Conservation (phyloP, 1,140 invertebrate genomes). For the Drosophila azteca region DNA sequence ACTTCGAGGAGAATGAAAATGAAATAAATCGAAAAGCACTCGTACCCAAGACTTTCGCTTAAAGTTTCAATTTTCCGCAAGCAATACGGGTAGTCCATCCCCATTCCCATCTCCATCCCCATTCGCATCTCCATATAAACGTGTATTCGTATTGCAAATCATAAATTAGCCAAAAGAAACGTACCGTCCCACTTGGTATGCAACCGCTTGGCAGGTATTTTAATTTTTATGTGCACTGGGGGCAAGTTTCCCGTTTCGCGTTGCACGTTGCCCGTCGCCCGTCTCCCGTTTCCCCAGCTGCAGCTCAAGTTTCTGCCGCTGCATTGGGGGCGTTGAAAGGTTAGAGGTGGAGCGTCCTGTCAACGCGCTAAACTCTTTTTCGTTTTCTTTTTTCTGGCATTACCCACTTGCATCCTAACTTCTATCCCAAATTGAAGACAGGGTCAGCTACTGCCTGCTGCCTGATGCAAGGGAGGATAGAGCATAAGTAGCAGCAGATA, state of each 20-base stretch:
- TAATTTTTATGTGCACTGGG: conserved; percentile 73
- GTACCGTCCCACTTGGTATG: conserved; percentile 49
- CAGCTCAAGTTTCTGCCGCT: conserved; percentile 55
- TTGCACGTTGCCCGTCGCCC: conserved; percentile 29
- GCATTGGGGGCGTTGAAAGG: conserved; percentile 63
- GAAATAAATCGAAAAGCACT: conserved; percentile 6
- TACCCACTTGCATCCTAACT: conserved; percentile 28
- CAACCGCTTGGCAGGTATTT: conserved; percentile 71
- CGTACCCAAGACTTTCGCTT: conserved; percentile 17
- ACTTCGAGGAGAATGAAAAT: conserved; percentile 21
- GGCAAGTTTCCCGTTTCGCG: conserved; percentile 52
- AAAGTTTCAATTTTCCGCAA: conserved; percentile 46
- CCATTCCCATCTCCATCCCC: no score
- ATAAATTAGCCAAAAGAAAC: conserved; percentile 72
- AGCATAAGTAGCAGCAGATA: conserved; percentile 2
- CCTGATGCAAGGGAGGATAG: conserved; percentile 35
- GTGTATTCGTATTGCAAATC: conserved; percentile 50
- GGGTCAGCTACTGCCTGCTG: conserved; percentile 40
- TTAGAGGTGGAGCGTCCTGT: conserved; percentile 28
- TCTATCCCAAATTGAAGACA: conserved; percentile 29
- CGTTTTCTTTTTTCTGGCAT: conserved; percentile 21
- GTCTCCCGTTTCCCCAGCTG: no score
- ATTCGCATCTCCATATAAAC: no score
- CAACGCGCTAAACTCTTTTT: conserved; percentile 48
- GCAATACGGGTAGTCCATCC: not conserved